A percentile compares a stretch with the other conserved stretches of the same genome.
Evolutionary conservation across 2,888 invertebrate species (phyloP).

Genomic region (Andrena praecox): DNA sequence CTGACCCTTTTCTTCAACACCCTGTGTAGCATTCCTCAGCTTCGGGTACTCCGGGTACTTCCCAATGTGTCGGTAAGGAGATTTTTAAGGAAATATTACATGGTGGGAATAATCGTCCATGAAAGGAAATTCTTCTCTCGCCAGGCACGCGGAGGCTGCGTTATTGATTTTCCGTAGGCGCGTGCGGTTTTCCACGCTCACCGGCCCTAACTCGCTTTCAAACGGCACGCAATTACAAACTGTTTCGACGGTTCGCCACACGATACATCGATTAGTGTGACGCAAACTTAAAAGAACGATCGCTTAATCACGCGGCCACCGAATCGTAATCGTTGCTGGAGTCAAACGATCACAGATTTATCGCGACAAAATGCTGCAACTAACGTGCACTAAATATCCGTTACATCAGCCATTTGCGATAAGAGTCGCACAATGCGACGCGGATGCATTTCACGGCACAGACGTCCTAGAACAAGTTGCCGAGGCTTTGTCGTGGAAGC

Average conservation of each 20-base stretch:
- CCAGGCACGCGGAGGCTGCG: slow-evolving; percentile 64
- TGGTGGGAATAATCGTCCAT: slow-evolving; percentile 44
- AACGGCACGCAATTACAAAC: slow-evolving; percentile 59
- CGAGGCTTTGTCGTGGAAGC: background rate
- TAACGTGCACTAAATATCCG: background rate
- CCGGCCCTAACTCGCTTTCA: slow-evolving; percentile 61
- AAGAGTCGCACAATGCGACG: background rate
- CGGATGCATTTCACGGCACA: background rate
- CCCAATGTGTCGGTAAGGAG: background rate
- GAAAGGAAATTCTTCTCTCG: slow-evolving; percentile 54
- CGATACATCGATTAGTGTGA: slow-evolving; percentile 21
- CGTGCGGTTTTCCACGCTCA: slow-evolving; percentile 71
- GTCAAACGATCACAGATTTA: background rate
- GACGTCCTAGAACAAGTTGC: background rate
- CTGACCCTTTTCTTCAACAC: no score
- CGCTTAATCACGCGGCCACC: slow-evolving; percentile 2
- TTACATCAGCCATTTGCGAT: background rate
- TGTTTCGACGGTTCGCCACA: slow-evolving; percentile 29
- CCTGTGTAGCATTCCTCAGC: no score
- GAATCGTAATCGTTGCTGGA: background rate
- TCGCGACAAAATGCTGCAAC: background rate
- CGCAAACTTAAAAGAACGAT: slow-evolving; percentile 33
- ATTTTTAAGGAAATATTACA: slow-evolving; percentile 13
- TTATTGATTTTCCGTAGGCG: slow-evolving; percentile 75
- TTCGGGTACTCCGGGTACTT: no score